phyloP scores from a whole-genome alignment of 2,888 invertebrate species.

The Pterostichus madidus region DNA sequence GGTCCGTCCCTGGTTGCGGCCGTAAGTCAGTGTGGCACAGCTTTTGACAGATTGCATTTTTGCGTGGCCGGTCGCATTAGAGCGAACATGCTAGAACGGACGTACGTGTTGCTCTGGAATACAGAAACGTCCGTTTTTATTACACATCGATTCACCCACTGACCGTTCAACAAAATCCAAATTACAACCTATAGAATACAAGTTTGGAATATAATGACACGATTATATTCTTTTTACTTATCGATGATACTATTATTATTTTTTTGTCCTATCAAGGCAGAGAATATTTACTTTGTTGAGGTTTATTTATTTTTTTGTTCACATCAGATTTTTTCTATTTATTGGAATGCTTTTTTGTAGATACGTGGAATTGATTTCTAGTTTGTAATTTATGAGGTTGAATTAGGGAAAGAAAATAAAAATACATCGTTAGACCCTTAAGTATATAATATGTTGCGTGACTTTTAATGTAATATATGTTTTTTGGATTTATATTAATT shows the following conservation, averaged over 20 bases:
- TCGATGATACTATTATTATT: not conserved
- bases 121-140: conserved; percentile 62
- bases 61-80: conserved; percentile 64
- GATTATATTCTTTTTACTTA: conserved; percentile 26
- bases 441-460: not conserved
- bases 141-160: conserved; percentile 60
- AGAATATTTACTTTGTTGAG: not conserved
- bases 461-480: not conserved
- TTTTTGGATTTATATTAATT: not conserved
- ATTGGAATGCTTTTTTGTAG: not conserved
- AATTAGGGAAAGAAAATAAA: not conserved
- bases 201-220: conserved; percentile 14
- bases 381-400: too few species aligned
- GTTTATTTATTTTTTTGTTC: too few species aligned
- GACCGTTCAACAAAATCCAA: conserved; percentile 27
- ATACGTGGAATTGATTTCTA: too few species aligned
- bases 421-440: not conserved
- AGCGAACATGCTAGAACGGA: conserved; percentile 56
- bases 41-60: conserved; percentile 66
- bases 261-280: not conserved
- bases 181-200: conserved; percentile 20
- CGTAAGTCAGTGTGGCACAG: conserved; percentile 59
- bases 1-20: conserved; percentile 28
- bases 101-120: conserved; percentile 65
- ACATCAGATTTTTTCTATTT: not conserved